Percentiles rank a stretch among this genome's conserved stretches.
phyloP scores from a whole-genome alignment of 2,113 vertebrate species.

The Bubo scandiacus region DNA sequence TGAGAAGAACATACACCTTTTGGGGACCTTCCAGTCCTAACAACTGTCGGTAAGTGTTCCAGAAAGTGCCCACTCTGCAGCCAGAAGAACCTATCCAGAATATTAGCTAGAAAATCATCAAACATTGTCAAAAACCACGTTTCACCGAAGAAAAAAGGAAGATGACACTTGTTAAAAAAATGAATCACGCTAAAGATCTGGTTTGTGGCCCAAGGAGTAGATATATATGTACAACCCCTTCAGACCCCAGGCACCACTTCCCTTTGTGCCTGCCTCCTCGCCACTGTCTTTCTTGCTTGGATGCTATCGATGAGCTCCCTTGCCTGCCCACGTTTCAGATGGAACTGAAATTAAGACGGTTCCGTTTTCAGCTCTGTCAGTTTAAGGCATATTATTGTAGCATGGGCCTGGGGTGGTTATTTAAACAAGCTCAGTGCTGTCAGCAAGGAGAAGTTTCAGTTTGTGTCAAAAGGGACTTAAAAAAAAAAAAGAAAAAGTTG shows the following conservation, averaged over 20 bases:
- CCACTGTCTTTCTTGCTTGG: not conserved
- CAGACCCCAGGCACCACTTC: not conserved
- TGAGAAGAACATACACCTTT: not conserved
- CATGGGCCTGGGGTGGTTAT: not conserved
- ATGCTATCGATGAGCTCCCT: not conserved
- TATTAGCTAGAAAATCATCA: not conserved
- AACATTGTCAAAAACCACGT: not conserved
- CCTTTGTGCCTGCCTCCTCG: not conserved
- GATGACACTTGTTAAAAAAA: not conserved
- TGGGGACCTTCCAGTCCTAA: not conserved
- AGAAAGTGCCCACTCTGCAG: not conserved
- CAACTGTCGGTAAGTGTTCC: not conserved
- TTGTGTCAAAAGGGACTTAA: slow-evolving; percentile 17
- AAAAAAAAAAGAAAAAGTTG: not conserved
- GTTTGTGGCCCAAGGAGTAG: not conserved
- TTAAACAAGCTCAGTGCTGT: not conserved
- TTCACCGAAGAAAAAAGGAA: not conserved
- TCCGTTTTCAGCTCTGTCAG: not conserved
- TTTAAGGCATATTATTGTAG: not conserved
- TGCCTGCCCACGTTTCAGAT: not conserved
- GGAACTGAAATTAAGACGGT: slow-evolving; percentile 15
- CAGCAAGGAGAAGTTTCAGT: slow-evolving; percentile 43
- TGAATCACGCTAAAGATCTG: not conserved
- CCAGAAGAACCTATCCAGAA: not conserved
- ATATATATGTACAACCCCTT: rapidly evolving